Percentiles rank a stretch among this genome's conserved stretches.
These are phyloP conservation scores for Sipha flava DNA, from an alignment of 1,140 invertebrate species.

Conservation along the genomic window DNA sequence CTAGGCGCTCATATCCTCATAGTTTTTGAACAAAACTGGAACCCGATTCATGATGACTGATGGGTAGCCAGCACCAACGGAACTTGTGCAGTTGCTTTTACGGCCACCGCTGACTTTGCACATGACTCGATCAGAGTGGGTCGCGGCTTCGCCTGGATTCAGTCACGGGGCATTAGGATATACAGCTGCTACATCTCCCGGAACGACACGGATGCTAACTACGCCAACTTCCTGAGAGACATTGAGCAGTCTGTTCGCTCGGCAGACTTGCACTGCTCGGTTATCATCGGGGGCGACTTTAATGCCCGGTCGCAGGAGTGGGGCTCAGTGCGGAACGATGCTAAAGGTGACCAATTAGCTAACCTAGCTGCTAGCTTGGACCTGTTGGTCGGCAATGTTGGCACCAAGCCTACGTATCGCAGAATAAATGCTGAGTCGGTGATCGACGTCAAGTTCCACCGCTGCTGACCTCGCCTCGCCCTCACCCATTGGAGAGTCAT, in stretches of 20 bases:
- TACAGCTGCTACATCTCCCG: neutral
- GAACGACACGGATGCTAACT: neutral
- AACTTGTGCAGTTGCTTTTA: neutral
- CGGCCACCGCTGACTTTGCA: neutral
- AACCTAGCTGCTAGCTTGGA: neutral
- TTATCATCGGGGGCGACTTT: neutral
- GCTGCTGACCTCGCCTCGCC: neutral
- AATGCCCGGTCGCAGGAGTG: neutral
- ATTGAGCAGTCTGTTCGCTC: neutral
- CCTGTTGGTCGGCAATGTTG: neutral
- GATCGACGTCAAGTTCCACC: neutral
- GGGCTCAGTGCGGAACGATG: neutral
- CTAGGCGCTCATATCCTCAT: neutral
- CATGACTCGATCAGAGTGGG: rapidly evolving
- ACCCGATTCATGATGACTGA: neutral
- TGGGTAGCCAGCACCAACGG: neutral
- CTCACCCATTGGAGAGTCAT: neutral
- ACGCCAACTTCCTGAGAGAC: neutral
- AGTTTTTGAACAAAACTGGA: neutral
- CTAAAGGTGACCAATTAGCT: neutral
- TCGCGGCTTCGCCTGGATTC: neutral
- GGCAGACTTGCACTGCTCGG: neutral
- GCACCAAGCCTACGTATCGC: neutral
- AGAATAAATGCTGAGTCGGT: neutral
- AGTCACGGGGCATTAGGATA: neutral